Evolutionary conservation across 2,888 invertebrate species (phyloP), one percentile per base, ranked within the genome.

Genomic region (Xanthorhoe designata): DNA sequence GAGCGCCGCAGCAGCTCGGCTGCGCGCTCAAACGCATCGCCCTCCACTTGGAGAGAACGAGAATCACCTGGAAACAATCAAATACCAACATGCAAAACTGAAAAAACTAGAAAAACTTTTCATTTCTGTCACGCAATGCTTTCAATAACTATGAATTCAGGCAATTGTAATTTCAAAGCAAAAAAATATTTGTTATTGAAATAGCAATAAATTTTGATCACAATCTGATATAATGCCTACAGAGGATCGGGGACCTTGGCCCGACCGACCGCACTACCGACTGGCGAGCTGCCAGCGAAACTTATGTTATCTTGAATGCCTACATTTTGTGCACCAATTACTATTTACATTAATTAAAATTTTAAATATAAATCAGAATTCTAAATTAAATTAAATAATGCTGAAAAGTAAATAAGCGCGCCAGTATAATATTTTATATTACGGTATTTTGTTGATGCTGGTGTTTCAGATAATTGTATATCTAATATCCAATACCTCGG

Each of bases 11-110:
- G 92, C 79, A 96, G 90, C 78, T 95, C 95, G 63, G 95, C 95
- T 67, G 96, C 96, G 79, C 95, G 95, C 82, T 95, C 94, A 87
- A 96, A 96, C 75, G 95, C 95, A 72, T 92, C 90, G 76, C 96
- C 94, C 77, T 96, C 96, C 84, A 97, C 94, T 88, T 95, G 95
- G 82, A 97, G 94, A 80, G 96, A 96, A 83, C 97, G 94, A 82
- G 95, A 94, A 78, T 96, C 96, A 83, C 96, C 97, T 96, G 93
- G 5, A 47, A 80, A 82, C 19, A 45, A 13, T 42, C 0, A 42
- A 9, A 42, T 13, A 10, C 13, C 38, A 42, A 42, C 10, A 10
- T 42, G 10, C 9, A 42, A 42, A 2, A 9, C 35, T 0, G 10
- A 35, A 2, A 35, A 35, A 35, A 42, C 38, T 17, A 17, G 15